phyloP scores from a whole-genome alignment of 2,888 invertebrate genomes.

The Leptinotarsa rubiginosa region DNA sequence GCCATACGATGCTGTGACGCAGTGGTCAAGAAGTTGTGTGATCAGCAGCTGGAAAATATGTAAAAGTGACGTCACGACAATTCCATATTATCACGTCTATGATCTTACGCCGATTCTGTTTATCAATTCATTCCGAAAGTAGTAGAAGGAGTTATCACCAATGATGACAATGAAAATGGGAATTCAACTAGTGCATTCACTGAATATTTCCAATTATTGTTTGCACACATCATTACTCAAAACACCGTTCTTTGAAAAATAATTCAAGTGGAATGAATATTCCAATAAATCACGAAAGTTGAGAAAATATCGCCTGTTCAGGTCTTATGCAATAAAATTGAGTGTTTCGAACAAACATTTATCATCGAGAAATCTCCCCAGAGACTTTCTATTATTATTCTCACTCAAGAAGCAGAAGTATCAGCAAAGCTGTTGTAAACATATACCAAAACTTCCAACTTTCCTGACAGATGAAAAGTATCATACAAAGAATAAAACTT shows the following conservation, averaged over 20 bases:
- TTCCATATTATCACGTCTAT: no score
- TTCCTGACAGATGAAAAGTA: slow-evolving; percentile 4
- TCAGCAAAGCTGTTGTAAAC: slow-evolving; percentile 24
- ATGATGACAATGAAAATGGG: no score
- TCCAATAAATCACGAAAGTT: neutral
- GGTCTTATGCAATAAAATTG: neutral
- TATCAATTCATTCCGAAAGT: no score
- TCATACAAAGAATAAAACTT: slow-evolving; percentile 23
- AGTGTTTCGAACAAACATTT: slow-evolving; percentile 14
- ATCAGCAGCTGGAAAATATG: no score
- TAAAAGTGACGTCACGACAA: no score
- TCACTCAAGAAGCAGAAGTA: slow-evolving; percentile 30
- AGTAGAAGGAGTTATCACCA: no score
- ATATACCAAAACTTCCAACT: slow-evolving; percentile 9
- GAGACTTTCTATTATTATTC: slow-evolving; percentile 33
- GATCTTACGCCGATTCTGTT: no score
- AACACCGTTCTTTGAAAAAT: neutral
- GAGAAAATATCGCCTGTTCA: neutral
- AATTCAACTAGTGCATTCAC: no score
- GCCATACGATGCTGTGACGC: no score
- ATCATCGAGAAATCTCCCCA: slow-evolving; percentile 18
- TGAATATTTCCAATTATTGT: no score
- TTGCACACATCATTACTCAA: no score
- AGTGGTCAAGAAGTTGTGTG: no score
- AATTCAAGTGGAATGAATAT: neutral